phyloP scores from a whole-genome alignment of 2,113 vertebrate species.

The Seriola aureovittata region DNA sequence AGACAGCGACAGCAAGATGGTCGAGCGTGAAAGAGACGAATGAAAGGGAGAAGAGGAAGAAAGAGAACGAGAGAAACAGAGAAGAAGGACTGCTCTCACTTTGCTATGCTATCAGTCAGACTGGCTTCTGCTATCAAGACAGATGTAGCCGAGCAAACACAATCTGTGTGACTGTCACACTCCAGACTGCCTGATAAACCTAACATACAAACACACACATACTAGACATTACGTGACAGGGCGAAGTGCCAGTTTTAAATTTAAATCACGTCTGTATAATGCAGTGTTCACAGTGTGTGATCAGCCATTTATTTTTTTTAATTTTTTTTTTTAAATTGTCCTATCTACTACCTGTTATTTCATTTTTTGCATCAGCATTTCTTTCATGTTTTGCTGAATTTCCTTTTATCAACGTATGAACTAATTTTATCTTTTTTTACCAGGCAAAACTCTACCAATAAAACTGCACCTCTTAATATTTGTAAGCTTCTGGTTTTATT shows the following conservation, averaged over 20 bases:
- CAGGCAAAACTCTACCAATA: no score
- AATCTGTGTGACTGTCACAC: conserved; percentile 44
- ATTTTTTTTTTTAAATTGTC: no score
- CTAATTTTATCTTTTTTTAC: no score
- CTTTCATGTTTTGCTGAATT: background rate
- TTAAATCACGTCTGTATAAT: background rate
- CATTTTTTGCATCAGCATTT: background rate
- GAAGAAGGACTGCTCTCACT: background rate
- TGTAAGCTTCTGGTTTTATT: no score
- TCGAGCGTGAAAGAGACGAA: conserved; percentile 1
- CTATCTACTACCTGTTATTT: background rate
- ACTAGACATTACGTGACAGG: background rate
- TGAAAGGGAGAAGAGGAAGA: background rate
- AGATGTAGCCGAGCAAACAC: conserved; percentile 26
- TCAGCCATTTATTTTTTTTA: background rate
- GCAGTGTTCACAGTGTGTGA: background rate
- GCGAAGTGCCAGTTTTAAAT: background rate
- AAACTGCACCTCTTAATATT: no score
- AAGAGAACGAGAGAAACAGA: background rate
- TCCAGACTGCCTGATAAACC: background rate
- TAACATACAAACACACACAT: conserved; percentile 5
- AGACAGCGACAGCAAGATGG: background rate
- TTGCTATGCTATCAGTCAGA: conserved; percentile 2
- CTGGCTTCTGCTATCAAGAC: conserved; percentile 23
- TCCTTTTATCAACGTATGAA: no score